Conservation (phyloP, 2,888 invertebrate genomes). For the Podabrus alpinus region DNA sequence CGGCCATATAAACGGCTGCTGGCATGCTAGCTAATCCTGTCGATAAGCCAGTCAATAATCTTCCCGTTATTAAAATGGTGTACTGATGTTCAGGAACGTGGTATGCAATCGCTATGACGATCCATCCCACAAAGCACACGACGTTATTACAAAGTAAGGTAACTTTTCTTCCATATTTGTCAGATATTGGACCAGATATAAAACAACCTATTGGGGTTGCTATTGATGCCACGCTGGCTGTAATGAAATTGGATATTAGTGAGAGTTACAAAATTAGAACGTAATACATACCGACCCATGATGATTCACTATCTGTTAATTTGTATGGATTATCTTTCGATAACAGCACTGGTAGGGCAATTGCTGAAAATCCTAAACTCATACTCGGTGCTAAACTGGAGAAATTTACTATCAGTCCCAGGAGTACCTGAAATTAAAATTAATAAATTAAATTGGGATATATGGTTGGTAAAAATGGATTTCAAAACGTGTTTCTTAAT, state of each 20-base stretch:
- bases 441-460: too few relatives aligned
- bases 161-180: conserved; percentile 58
- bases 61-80: conserved; percentile 54
- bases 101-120: conserved; percentile 55
- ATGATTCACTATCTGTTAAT: conserved; percentile 54
- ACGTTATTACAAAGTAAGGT: conserved; percentile 57
- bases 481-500: too few relatives aligned
- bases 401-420: conserved; percentile 58
- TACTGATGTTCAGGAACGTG: conserved; percentile 44
- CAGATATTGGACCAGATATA: conserved; percentile 57
- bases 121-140: conserved; percentile 60
- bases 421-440: conserved; percentile 52
- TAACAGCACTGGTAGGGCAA: conserved; percentile 57
- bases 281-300: conserved; percentile 61
- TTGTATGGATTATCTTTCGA: conserved; percentile 45
- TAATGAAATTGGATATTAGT: not conserved
- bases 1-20: conserved; percentile 61
- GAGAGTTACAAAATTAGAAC: not conserved
- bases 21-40: conserved; percentile 61
- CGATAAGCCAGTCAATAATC: conserved; percentile 58
- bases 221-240: conserved; percentile 61
- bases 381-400: conserved; percentile 61
- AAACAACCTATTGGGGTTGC: conserved; percentile 62
- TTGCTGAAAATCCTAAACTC: conserved; percentile 62
- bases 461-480: too few relatives aligned